These are phyloP conservation scores for Agonopterix heracliana DNA, from an alignment of 2,888 invertebrate genomes.

Conservation along the genomic window DNA sequence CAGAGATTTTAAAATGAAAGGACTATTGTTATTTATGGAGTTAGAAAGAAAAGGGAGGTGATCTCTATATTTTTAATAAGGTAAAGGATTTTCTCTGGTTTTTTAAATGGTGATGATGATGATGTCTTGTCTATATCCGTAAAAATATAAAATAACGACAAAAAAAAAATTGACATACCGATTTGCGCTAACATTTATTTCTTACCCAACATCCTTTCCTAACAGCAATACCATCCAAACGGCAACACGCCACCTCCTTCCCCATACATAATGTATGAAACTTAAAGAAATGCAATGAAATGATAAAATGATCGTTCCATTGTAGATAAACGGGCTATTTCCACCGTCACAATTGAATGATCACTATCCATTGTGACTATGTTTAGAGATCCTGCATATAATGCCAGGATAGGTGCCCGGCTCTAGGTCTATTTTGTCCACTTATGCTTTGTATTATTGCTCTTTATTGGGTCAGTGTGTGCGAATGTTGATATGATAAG, in stretches of 20 bases:
- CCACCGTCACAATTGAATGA: conserved; percentile 71
- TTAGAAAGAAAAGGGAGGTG: too few relatives aligned
- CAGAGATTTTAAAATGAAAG: too few relatives aligned
- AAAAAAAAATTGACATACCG: too few relatives aligned
- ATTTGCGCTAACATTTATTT: too few relatives aligned
- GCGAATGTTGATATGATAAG: conserved; percentile 13
- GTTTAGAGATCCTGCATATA: conserved; percentile 73
- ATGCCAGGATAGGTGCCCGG: conserved; percentile 41
- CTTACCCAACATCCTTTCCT: too few relatives aligned
- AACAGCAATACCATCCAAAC: too few relatives aligned
- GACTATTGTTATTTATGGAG: too few relatives aligned
- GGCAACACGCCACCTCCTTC: conserved; percentile 1
- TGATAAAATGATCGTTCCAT: conserved; percentile 43
- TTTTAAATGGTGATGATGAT: too few relatives aligned
- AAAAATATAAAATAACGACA: too few relatives aligned
- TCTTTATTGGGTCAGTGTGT: conserved; percentile 10
- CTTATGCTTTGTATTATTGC: conserved; percentile 14
- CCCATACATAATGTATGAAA: conserved; percentile 61
- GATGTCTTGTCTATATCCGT: too few relatives aligned
- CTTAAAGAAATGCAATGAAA: conserved; percentile 70
- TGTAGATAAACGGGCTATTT: conserved; percentile 67
- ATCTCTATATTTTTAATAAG: too few relatives aligned
- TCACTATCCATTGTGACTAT: conserved; percentile 69
- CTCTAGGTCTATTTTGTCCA: conserved; percentile 4
- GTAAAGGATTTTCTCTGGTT: too few relatives aligned